A percentile compares a stretch with the other conserved stretches of the same genome.
These are phyloP conservation scores for Nannoperca australis DNA, from an alignment of 2,797 vertebrate genomes.

Conservation along the genomic window DNA sequence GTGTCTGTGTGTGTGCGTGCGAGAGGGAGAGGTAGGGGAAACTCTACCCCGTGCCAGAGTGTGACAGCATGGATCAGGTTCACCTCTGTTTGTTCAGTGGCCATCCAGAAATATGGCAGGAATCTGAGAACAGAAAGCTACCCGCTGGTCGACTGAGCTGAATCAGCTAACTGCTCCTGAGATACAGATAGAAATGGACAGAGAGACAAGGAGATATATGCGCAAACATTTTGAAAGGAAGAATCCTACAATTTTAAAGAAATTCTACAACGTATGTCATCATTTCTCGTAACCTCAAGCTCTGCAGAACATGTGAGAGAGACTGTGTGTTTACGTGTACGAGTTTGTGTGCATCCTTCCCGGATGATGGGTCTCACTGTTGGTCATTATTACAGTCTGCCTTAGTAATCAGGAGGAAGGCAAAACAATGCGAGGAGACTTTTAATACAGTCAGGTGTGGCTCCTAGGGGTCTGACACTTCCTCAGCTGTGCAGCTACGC, in stretches of 20 bases:
- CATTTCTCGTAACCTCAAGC: not conserved
- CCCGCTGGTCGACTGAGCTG: constrained; percentile 23
- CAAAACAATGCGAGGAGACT: constrained; percentile 71
- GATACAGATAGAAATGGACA: constrained; percentile 33
- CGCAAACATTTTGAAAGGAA: not conserved
- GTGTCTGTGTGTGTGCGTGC: not conserved
- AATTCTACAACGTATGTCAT: not conserved
- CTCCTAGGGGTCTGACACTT: constrained; percentile 49
- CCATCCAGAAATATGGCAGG: constrained; percentile 62
- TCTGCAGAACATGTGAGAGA: not conserved
- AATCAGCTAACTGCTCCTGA: constrained; percentile 10
- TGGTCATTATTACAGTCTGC: constrained; percentile 64
- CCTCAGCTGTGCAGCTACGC: constrained; percentile 22
- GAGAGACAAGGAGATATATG: not conserved
- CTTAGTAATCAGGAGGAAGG: constrained; percentile 75
- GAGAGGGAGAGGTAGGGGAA: constrained; percentile 27
- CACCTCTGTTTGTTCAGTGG: constrained; percentile 56
- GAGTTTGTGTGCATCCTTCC: constrained; percentile 57
- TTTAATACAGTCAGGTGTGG: constrained; percentile 64
- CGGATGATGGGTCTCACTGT: constrained; percentile 50
- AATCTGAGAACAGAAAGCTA: constrained; percentile 50
- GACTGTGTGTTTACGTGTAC: constrained; percentile 2
- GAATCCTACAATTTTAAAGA: fast-evolving
- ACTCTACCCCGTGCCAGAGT: constrained; percentile 47
- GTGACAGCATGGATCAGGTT: constrained; percentile 60